Conservation (phyloP, 2,888 invertebrate species). For the Epinotia bilunana region DNA sequence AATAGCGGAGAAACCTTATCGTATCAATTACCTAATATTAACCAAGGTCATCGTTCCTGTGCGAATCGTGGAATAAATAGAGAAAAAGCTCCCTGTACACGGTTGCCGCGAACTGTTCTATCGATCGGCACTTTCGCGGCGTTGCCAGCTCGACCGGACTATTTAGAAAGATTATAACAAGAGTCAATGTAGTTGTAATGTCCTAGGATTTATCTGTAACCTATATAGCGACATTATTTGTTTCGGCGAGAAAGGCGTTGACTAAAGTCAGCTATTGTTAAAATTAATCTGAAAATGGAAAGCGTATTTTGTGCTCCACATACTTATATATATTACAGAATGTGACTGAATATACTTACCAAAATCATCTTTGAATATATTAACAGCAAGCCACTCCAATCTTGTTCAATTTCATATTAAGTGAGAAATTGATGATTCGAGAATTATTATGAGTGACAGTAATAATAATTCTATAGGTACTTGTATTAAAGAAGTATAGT, state of each 20-base stretch:
- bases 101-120: constrained; percentile 59
- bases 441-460: not conserved
- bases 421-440: not conserved
- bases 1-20: constrained; percentile 6
- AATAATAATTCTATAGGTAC: not conserved
- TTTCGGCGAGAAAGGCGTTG: not conserved
- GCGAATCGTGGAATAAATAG: constrained; percentile 30
- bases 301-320: not conserved
- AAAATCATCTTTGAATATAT: not conserved
- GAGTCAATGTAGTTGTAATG: constrained; percentile 19
- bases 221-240: constrained; percentile 7
- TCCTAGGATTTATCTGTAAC: constrained; percentile 6
- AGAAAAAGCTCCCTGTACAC: constrained; percentile 16
- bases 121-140: constrained; percentile 70
- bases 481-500: not conserved
- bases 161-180: constrained; percentile 58
- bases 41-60: constrained; percentile 36
- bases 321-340: not conserved
- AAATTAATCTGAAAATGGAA: not conserved
- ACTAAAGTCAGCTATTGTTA: not conserved
- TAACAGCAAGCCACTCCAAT: not conserved
- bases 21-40: not conserved
- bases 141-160: constrained; percentile 70
- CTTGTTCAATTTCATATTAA: not conserved
- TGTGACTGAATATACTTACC: not conserved